These are phyloP conservation scores for Glossophaga mutica DNA, from an alignment of 2,797 vertebrate species.

Conservation along the genomic window DNA sequence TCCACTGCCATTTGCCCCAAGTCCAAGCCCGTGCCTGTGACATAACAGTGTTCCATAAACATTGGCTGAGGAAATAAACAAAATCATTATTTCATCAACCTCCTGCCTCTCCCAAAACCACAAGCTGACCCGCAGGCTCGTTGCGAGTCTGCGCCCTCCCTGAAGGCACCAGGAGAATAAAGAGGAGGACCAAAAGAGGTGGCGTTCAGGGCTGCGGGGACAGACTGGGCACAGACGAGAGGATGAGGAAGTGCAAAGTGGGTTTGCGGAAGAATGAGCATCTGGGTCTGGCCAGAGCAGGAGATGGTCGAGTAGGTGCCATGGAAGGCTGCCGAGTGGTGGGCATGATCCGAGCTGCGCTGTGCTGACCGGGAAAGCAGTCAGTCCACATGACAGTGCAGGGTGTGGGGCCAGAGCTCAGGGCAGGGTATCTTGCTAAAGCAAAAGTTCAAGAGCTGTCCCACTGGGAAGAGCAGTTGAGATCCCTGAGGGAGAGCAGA, in stretches of 20 bases:
- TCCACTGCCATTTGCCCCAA: background rate
- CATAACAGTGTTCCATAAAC: background rate
- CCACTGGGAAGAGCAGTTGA: background rate
- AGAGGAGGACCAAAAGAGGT: background rate
- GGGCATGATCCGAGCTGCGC: background rate
- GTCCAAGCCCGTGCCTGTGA: background rate
- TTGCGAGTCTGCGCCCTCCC: background rate
- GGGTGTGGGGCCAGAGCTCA: background rate
- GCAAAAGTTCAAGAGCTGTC: background rate
- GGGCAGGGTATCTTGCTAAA: background rate
- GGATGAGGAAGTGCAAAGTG: background rate
- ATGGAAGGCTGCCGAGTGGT: background rate
- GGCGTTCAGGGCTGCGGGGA: fast-evolving
- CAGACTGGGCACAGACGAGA: background rate
- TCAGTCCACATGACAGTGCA: too few relatives aligned
- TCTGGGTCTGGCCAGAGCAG: background rate
- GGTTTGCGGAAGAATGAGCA: background rate
- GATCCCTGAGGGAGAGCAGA: background rate
- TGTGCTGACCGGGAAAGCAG: background rate
- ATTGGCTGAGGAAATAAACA: background rate
- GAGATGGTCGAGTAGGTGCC: fast-evolving
- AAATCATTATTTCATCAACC: background rate
- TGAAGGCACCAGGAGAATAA: background rate
- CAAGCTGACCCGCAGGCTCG: background rate
- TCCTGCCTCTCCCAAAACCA: background rate